Percentiles rank a stretch among this genome's conserved stretches.
Conservation (phyloP, 2,888 invertebrate genomes). For the Cheilosia impressa region DNA sequence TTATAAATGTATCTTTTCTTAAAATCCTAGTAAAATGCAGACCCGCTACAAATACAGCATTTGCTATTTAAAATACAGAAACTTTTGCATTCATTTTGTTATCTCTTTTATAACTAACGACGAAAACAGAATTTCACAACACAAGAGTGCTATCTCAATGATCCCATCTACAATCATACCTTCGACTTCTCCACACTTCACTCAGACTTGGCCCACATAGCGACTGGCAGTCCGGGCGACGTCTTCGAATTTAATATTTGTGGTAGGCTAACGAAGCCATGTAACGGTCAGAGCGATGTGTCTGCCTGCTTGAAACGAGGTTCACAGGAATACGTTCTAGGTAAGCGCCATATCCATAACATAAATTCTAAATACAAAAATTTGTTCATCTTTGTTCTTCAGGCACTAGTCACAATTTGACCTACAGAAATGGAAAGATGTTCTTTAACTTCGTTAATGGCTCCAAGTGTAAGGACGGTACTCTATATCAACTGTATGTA, state of each 20-base stretch:
- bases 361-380: conserved; percentile 5
- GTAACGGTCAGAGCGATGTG: conserved; percentile 79
- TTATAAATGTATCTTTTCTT: too few relatives aligned
- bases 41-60: too few relatives aligned
- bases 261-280: conserved; percentile 79
- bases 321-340: conserved; percentile 80
- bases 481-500: conserved; percentile 79
- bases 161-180: conserved; percentile 81
- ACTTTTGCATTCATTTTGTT: too few relatives aligned
- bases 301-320: conserved; percentile 81
- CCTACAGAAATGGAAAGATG: conserved; percentile 81
- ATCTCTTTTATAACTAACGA: not conserved
- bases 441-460: conserved; percentile 81
- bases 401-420: conserved; percentile 81
- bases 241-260: conserved; percentile 82
- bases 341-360: too few relatives aligned
- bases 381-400: not conserved
- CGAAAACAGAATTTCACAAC: conserved; percentile 77
- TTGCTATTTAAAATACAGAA: too few relatives aligned
- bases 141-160: conserved; percentile 79
- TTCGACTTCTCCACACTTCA: conserved; percentile 80
- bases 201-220: conserved; percentile 80
- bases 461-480: conserved; percentile 79
- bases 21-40: too few relatives aligned
- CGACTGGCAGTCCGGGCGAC: conserved; percentile 77